Conservation (phyloP, 1,140 invertebrate species). For the Sycophila sp. region DNA sequence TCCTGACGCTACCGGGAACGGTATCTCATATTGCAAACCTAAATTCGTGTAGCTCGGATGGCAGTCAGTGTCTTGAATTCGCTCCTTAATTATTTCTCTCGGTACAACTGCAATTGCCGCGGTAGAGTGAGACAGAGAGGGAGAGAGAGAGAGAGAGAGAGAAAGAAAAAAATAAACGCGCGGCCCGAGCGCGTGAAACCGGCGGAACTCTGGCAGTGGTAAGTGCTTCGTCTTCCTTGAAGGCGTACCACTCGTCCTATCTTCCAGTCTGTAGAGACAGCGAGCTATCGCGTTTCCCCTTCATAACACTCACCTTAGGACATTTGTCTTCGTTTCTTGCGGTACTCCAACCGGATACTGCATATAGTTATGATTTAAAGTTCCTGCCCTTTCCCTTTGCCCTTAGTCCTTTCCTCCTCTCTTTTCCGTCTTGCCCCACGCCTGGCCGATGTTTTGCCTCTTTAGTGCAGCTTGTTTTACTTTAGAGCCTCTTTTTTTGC, state of each 20-base stretch:
- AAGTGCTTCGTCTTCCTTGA: constrained; percentile 7
- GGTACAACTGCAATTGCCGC: constrained; percentile 5
- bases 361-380: constrained; percentile 56
- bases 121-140: no score
- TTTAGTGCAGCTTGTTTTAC: no score
- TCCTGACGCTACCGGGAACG: no score
- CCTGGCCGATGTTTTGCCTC: constrained; percentile 5
- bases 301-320: constrained; percentile 49
- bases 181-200: no score
- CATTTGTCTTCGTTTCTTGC: constrained; percentile 62
- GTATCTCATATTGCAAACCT: no score
- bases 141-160: neutral
- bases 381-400: neutral
- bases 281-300: constrained; percentile 58
- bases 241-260: neutral
- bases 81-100: neutral
- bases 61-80: no score
- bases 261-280: neutral
- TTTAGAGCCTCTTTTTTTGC: no score
- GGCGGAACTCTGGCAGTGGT: no score
- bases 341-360: constrained; percentile 46
- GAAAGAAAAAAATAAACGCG: neutral
- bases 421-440: neutral
- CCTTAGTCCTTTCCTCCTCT: neutral
- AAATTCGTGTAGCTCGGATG: no score